Base-by-base conservation (phyloP, 2,797 vertebrate species). In the Poecilia velifera region DNA sequence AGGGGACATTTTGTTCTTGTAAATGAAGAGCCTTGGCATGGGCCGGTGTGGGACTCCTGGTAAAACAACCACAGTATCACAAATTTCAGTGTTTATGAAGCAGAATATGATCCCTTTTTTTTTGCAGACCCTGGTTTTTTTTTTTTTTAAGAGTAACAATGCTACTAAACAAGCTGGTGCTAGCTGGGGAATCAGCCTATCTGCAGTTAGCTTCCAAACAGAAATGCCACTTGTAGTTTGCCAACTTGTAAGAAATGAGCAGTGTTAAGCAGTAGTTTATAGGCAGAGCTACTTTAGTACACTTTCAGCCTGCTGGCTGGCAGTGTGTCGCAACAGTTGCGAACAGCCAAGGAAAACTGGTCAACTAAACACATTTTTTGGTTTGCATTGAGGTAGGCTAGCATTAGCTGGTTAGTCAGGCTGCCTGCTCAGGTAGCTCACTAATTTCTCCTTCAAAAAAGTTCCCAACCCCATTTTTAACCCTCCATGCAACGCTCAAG, bases 1-100 rank as follows among this genome's bases (percentile, higher is more conserved):
- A 87, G 89, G 83, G 79, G 53, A 80, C 82, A 76, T 91, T 93
- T 91, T 92, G 76, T 6, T 88, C 89, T 92, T 90, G 86, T 93
- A 89, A 90, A 83, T 81, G 51, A 75, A 43, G 39, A 43, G 39
- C 22, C 25, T 3, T 25, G 66, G 39, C 66, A 43, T 70, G 39
- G 66, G 22, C 66, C 22, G 39, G 66, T 3, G 18, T 70, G 39
- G 22, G 39, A 70, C 25, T 43, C 22, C 12, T 12, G 4, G 36
- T 43, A 12, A 25, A 41, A 41, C 36, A 22, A 39, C 36, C 39
- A 39, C 9, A 68, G 20, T 25, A 41, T 41, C 20, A 8, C 36
- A 41, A 25, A 20, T 41, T 13, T 22, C 64, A 68, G 64, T 68
- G 64, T 68, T 68, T 41, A 25, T 41, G 22, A 9, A 12, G 8